Evolutionary conservation across 2,113 vertebrate species (phyloP), one percentile per base, ranked within the genome.

Genomic region (Cheilinus undulatus): DNA sequence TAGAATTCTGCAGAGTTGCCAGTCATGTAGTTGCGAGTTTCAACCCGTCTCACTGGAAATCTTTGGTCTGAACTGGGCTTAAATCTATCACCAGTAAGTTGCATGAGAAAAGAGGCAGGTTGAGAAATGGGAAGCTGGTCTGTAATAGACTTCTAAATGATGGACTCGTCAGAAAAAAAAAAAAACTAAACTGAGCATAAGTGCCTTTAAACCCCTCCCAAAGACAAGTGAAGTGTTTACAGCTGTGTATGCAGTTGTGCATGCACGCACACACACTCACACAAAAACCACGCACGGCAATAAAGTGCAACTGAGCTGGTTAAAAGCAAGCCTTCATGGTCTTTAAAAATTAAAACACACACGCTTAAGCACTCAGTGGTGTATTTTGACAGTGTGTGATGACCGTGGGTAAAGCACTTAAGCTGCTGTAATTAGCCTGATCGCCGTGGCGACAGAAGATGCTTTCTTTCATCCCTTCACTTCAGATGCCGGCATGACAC

Each of bases 401-500:
- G 90, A 90, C 90, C 87, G 77, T 88, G 92, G 92, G 87, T 93
- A 89, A 92, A 91, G 89, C 92, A 93, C 93, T 94, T 94, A 94
- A 93, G 91, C 92, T 89, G 88, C 90, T 88, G 91, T 94, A 94
- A 94, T 94, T 94, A 94, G 92, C 80, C 89, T 82, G 89, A 93
- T 89, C 80, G 82, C 90, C 66, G 80, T 76, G 83, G 90, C 46
- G 88, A 90, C 91, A 86, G 92, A 93, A 93, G 90, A 93, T 93
- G 87, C 83, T 67, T 86, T 76, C 90, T 90, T 90, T 93, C 89
- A 93, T 93, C 86, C 89, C 80, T 30, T 86, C 85, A 88, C 91
- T 92, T 92, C 92, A 92, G 74, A 90, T 88, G 88, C 59, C 81
- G 84, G 85, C 92, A 78, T 80, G 86, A 88, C 87, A 82, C 73